Evolutionary conservation across 2,797 vertebrate genomes (phyloP).

Genomic region (Liasis olivaceus): DNA sequence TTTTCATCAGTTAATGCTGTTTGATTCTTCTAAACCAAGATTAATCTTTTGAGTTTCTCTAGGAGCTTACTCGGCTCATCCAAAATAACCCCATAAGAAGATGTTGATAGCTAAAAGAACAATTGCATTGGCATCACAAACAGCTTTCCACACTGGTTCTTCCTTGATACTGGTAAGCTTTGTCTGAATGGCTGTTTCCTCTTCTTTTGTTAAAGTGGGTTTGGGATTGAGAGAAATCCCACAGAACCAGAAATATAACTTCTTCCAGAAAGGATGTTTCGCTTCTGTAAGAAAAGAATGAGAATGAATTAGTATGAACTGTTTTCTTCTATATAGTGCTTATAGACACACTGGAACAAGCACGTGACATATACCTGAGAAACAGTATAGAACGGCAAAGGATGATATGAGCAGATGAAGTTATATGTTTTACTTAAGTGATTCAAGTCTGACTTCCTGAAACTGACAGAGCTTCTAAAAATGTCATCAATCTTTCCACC

Average conservation of each 20-base stretch:
- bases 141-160: constrained; percentile 79
- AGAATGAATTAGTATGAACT: neutral
- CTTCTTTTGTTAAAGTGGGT: constrained; percentile 66
- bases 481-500: neutral
- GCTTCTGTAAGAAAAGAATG: neutral
- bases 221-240: constrained; percentile 70
- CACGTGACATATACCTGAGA: neutral
- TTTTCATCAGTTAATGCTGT: neutral
- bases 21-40: constrained; percentile 6
- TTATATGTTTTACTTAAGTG: neutral
- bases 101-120: constrained; percentile 83
- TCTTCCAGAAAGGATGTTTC: constrained; percentile 71
- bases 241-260: constrained; percentile 80
- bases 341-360: neutral
- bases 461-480: neutral
- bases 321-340: neutral
- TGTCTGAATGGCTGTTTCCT: constrained; percentile 68
- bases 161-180: constrained; percentile 83
- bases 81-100: constrained; percentile 92
- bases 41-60: neutral
- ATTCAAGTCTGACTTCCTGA: neutral
- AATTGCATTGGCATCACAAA: constrained; percentile 86
- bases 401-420: neutral
- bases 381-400: neutral
- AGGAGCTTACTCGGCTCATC: constrained; percentile 56